A percentile compares a stretch with the other conserved stretches of the same genome.
Evolutionary conservation across 2,113 vertebrate genomes (phyloP).

Genomic region (Hippocampus mohnikei): DNA sequence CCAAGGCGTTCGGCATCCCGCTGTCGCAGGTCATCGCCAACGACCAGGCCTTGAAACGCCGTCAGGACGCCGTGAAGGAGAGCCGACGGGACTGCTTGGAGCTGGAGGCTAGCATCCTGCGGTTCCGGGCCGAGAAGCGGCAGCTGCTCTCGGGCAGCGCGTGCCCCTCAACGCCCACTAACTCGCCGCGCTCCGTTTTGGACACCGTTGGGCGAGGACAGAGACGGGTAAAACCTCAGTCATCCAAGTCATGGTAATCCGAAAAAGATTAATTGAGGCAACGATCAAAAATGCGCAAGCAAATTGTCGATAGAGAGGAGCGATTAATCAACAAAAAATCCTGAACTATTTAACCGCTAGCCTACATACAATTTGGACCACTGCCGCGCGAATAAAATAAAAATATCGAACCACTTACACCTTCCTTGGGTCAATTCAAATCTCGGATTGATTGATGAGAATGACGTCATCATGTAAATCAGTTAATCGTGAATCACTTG

Average conservation of each 20-base stretch:
- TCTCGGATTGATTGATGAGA: too few species aligned
- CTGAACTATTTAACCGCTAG: too few species aligned
- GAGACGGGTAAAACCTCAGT: conserved; percentile 73
- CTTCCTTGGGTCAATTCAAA: too few species aligned
- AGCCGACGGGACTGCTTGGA: conserved; percentile 80
- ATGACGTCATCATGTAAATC: too few species aligned
- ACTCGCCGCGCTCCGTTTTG: conserved; percentile 34
- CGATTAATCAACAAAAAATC: too few species aligned
- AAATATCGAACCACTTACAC: too few species aligned
- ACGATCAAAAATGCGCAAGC: too few species aligned
- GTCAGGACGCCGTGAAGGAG: conserved; percentile 74
- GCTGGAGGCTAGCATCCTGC: conserved; percentile 77
- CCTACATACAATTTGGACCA: too few species aligned
- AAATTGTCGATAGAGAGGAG: too few species aligned
- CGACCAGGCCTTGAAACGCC: conserved; percentile 69
- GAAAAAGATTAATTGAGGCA: too few species aligned
- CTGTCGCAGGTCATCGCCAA: conserved; percentile 79
- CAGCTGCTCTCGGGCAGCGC: conserved; percentile 40
- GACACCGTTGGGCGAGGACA: conserved; percentile 68
- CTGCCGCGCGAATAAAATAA: too few species aligned
- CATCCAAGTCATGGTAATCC: neutral
- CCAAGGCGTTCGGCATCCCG: conserved; percentile 80
- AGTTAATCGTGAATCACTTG: too few species aligned
- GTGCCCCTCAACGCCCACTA: conserved; percentile 18
- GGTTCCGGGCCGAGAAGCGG: conserved; percentile 75